Evolutionary conservation across 2,888 invertebrate genomes (phyloP).

Genomic region (Caenorhabditis wallacei): DNA sequence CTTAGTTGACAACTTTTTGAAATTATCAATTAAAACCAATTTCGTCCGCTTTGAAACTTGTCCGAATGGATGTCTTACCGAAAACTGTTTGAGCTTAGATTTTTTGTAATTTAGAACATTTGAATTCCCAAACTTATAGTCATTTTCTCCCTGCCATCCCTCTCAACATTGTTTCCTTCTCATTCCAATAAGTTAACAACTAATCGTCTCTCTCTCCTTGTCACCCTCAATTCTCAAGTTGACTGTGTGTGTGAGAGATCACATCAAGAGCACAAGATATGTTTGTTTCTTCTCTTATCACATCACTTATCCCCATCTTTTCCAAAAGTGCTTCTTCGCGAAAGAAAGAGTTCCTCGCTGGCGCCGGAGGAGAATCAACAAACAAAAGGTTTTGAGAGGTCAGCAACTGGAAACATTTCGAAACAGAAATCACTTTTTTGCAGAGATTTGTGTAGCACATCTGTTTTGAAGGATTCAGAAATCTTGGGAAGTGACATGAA

Average conservation of each 20-base stretch:
- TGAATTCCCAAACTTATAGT: neutral
- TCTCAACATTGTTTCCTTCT: neutral
- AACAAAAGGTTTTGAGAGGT: slow-evolving; percentile 46
- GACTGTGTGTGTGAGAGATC: slow-evolving; percentile 31
- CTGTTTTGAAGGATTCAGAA: neutral
- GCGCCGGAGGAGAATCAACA: slow-evolving; percentile 18
- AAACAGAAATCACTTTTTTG: neutral
- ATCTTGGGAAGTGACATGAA: neutral
- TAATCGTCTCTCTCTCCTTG: slow-evolving; percentile 10
- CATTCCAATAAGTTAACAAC: slow-evolving; percentile 25
- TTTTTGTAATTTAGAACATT: too few relatives aligned
- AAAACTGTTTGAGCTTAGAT: too few relatives aligned
- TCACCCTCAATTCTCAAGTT: slow-evolving; percentile 32
- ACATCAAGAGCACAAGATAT: slow-evolving; percentile 58
- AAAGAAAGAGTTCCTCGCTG: slow-evolving; percentile 5
- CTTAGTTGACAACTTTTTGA: too few relatives aligned
- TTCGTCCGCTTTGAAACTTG: too few relatives aligned
- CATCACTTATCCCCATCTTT: slow-evolving; percentile 33
- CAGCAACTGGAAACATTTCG: slow-evolving; percentile 1
- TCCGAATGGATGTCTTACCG: too few relatives aligned
- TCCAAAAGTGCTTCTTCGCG: slow-evolving; percentile 29
- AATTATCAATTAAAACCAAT: too few relatives aligned
- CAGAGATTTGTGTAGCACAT: neutral
- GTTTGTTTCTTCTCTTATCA: slow-evolving; percentile 59
- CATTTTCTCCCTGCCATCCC: neutral